Evolutionary conservation across 2,888 invertebrate species (phyloP).

Genomic region (Hypselothyrea guttata): DNA sequence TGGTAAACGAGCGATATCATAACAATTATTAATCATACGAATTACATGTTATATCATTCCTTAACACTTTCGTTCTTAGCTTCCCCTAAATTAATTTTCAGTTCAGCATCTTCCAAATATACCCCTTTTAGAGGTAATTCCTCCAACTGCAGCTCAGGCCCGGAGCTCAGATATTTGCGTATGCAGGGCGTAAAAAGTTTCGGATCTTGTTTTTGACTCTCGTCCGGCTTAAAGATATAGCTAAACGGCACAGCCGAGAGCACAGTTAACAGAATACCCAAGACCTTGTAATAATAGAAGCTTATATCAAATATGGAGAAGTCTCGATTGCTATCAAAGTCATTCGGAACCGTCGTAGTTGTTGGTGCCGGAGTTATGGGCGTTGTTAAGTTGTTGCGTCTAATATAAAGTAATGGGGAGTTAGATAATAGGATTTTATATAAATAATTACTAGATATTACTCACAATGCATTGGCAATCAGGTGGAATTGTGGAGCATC

Average conservation of each 20-base stretch:
- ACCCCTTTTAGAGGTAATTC: slow-evolving; percentile 54
- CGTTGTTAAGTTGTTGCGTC: slow-evolving; percentile 31
- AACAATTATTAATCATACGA: no score
- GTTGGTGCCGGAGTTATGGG: slow-evolving; percentile 6
- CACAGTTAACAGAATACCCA: slow-evolving; percentile 83
- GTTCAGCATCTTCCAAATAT: slow-evolving; percentile 12
- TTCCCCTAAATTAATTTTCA: slow-evolving; percentile 26
- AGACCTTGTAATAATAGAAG: slow-evolving; percentile 85
- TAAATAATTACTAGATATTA: neutral
- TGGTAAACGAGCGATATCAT: no score
- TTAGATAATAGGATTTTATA: neutral
- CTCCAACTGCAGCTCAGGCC: slow-evolving; percentile 41
- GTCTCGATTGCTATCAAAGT: slow-evolving; percentile 65
- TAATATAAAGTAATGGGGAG: neutral
- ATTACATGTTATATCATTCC: neutral
- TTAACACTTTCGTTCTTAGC: slow-evolving; percentile 5
- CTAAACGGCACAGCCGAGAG: slow-evolving; percentile 84
- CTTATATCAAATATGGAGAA: slow-evolving; percentile 84
- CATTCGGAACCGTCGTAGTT: slow-evolving; percentile 33
- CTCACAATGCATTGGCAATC: slow-evolving; percentile 62
- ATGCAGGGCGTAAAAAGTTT: slow-evolving; percentile 76
- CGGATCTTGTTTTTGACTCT: slow-evolving; percentile 62
- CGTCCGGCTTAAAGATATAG: slow-evolving; percentile 81
- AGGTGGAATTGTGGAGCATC: slow-evolving; percentile 51
- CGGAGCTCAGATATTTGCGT: slow-evolving; percentile 47